Conservation (phyloP, 2,113 vertebrate species). For the Laticauda colubrina region DNA sequence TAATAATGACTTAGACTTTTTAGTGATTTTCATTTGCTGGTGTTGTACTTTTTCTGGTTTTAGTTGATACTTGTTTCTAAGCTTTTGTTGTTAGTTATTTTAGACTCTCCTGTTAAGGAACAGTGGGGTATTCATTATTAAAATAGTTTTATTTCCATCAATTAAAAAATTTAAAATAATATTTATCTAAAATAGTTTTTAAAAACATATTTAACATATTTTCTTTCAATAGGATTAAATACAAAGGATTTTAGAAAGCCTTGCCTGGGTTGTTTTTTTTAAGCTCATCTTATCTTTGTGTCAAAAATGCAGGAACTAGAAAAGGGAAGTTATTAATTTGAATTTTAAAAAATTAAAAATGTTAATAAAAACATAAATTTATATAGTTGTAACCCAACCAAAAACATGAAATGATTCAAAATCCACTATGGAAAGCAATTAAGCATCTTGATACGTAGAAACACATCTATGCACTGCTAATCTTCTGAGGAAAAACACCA, state of each 20-base stretch:
- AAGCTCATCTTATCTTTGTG: too few relatives aligned
- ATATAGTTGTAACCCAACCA: too few relatives aligned
- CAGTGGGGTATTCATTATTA: not conserved
- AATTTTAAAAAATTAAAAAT: too few relatives aligned
- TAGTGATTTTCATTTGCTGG: not conserved
- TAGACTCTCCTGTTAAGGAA: not conserved
- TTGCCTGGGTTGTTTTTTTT: too few relatives aligned
- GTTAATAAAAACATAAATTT: too few relatives aligned
- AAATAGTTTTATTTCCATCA: not conserved
- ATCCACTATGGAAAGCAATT: not conserved
- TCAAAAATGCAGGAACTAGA: too few relatives aligned
- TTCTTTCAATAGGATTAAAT: not conserved
- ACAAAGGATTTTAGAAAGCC: not conserved
- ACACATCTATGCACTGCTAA: too few relatives aligned
- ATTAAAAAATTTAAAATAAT: not conserved
- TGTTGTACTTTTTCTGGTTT: not conserved
- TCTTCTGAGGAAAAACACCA: not conserved
- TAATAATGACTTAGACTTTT: not conserved
- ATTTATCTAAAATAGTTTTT: not conserved
- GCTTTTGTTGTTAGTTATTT: not conserved
- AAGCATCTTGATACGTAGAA: not conserved
- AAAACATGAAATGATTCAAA: not conserved
- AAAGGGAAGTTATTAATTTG: too few relatives aligned
- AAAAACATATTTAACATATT: not conserved
- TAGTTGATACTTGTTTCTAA: not conserved